phyloP scores from a whole-genome alignment of 92 coral and sea anemone species.

The Pocillopora meandrina region DNA sequence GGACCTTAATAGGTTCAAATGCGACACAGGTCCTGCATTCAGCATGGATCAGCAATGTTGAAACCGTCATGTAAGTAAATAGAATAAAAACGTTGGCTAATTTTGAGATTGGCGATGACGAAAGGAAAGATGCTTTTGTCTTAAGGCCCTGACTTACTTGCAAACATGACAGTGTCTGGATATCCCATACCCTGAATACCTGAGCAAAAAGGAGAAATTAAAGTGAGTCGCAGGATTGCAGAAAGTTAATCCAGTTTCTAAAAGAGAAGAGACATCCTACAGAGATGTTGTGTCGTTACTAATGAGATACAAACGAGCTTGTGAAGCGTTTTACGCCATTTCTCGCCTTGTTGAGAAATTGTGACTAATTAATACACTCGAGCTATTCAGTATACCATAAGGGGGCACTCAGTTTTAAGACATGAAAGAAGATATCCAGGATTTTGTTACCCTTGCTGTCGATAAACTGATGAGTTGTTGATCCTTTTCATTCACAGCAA shows the following conservation, averaged over 20 bases:
- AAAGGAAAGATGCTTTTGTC: background rate
- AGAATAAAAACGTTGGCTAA: too few species aligned
- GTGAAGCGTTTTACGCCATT: background rate
- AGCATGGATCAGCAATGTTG: too few species aligned
- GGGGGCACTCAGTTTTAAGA: background rate
- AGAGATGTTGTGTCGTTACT: background rate
- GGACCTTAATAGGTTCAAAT: too few species aligned
- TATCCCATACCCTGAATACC: conserved; percentile 99
- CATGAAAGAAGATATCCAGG: background rate
- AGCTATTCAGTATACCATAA: too few species aligned
- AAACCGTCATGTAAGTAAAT: too few species aligned
- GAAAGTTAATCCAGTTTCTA: background rate
- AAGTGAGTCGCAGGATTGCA: too few species aligned
- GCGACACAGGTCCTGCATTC: too few species aligned
- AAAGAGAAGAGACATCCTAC: background rate
- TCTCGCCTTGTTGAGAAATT: background rate
- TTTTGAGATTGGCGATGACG: background rate
- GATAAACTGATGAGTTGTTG: conserved; percentile 95
- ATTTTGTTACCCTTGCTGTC: conserved; percentile 85
- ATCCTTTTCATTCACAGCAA: conserved; percentile 95
- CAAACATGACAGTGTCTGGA: conserved; percentile 89
- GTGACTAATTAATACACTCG: too few species aligned
- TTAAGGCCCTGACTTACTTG: conserved; percentile 59
- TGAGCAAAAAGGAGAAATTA: background rate
- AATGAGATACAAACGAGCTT: too few species aligned